These are phyloP conservation scores for Psittacara wagleri DNA, from an alignment of 2,113 vertebrate genomes.

Conservation along the genomic window DNA sequence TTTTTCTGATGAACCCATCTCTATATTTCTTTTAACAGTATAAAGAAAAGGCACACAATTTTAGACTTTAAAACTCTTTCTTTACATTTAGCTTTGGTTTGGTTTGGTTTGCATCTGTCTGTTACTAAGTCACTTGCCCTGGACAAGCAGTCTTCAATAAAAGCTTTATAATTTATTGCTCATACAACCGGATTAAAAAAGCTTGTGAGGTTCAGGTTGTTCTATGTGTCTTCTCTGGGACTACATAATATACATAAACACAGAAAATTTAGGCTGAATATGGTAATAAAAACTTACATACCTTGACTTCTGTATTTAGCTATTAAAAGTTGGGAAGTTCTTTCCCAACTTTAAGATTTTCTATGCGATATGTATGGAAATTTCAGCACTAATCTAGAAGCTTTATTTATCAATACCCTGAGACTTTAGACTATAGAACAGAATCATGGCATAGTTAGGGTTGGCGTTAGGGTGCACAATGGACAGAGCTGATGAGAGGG, in stretches of 20 bases:
- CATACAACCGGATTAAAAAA: not conserved
- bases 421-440: slow-evolving; percentile 9
- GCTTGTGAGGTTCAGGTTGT: slow-evolving; percentile 6
- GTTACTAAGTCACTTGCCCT: not conserved
- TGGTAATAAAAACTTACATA: slow-evolving; percentile 37
- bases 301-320: slow-evolving; percentile 47
- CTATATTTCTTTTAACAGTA: not conserved
- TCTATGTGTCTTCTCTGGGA: slow-evolving; percentile 29
- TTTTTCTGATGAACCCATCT: not conserved
- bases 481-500: not conserved
- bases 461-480: not conserved
- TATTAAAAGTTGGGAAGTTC: not conserved
- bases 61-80: not conserved
- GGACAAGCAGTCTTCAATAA: slow-evolving; percentile 23
- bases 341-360: not conserved
- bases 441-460: not conserved
- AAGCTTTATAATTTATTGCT: slow-evolving; percentile 32
- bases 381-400: slow-evolving; percentile 34
- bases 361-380: slow-evolving; percentile 58
- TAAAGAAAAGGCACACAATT: not conserved
- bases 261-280: slow-evolving; percentile 15
- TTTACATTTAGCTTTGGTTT: not conserved
- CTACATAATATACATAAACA: slow-evolving; percentile 55
- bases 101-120: not conserved
- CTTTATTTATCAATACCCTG: slow-evolving; percentile 11